Evolutionary conservation across 2,113 vertebrate species (phyloP), one percentile per base, ranked within the genome.

Genomic region (Bufo bufo): DNA sequence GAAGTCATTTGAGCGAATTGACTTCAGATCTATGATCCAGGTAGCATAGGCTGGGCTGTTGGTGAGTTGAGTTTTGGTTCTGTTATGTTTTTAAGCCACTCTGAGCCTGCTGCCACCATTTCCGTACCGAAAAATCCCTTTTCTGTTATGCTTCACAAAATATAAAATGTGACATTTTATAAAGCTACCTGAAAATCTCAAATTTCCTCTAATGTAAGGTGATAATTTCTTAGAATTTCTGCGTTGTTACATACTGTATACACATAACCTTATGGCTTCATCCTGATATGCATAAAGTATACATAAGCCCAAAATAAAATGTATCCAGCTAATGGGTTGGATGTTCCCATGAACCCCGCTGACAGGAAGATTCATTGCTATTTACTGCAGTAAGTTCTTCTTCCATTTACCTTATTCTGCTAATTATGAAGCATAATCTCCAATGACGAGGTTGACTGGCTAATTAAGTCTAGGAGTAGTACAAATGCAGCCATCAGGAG

Each of bases 401-500:
- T 56, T 83, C 78, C 45, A 84, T 71, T 82, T 45, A 4, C 77
- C 49, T 54, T 84, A 0, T 3, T 16, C 0, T 6, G n/a, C 82
- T 65, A 80, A 0, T 20, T 50, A 20, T 45, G 43, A 77, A 74
- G 59, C 20, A 63, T 20, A 4, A 71, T 86, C 78, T 71, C 83
- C 0, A 0, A 33, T 19, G 54, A 66, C 10, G 47, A 56, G 72
- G 47, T 16, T 72, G 69, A 72, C n/a, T 58, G 47, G 61, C 23
- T 19, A 86, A 82, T 86, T 89, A 83, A 75, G 77, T 66, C 23
- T 82, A 86, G 72, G 45, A 66, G 16, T 74, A 56, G 23, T 59
- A 74, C 72, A 58, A 85, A 85, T 85, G 82, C n/a, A 33, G 47
- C 65, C 65, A n/a, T 71, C 82, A 84, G n/a, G 16, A 74, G 66